phyloP scores from a whole-genome alignment of 2,113 vertebrate species.

The Henicopernis longicauda region DNA sequence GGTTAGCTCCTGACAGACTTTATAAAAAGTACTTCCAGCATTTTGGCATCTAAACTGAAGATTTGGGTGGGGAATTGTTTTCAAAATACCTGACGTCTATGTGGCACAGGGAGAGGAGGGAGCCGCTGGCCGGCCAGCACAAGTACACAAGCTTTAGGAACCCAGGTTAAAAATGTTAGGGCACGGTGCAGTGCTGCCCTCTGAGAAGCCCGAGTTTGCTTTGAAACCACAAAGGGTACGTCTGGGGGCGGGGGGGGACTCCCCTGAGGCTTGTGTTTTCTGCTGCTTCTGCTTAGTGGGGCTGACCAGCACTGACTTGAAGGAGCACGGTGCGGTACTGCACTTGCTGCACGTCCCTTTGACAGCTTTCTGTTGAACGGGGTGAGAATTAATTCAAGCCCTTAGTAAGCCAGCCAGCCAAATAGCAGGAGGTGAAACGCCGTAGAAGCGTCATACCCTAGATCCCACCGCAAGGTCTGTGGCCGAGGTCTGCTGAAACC shows the following conservation, averaged over 20 bases:
- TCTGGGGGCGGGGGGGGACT: neutral
- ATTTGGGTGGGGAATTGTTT: neutral
- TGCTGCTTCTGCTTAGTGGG: neutral
- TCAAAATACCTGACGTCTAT: too few species aligned
- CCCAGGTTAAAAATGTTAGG: too few species aligned
- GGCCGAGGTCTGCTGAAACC: neutral
- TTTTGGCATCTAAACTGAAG: neutral
- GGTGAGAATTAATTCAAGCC: neutral
- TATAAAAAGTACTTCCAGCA: neutral
- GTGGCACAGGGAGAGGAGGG: neutral
- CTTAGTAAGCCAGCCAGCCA: rapidly evolving
- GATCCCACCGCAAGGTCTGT: neutral
- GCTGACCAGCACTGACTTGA: rapidly evolving
- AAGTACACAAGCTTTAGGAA: neutral
- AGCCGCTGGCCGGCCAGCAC: neutral
- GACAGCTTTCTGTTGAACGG: neutral
- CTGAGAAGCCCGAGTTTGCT: neutral
- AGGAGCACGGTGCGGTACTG: neutral
- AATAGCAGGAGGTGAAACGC: neutral
- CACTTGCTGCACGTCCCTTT: neutral
- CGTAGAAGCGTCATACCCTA: rapidly evolving
- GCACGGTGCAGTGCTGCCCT: neutral
- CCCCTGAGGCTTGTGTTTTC: rapidly evolving
- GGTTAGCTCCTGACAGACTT: neutral
- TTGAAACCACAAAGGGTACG: neutral